A percentile compares a stretch with the other conserved stretches of the same genome.
These are phyloP conservation scores for Muscicapa striata DNA, from an alignment of 2,797 vertebrate genomes.

Conservation along the genomic window DNA sequence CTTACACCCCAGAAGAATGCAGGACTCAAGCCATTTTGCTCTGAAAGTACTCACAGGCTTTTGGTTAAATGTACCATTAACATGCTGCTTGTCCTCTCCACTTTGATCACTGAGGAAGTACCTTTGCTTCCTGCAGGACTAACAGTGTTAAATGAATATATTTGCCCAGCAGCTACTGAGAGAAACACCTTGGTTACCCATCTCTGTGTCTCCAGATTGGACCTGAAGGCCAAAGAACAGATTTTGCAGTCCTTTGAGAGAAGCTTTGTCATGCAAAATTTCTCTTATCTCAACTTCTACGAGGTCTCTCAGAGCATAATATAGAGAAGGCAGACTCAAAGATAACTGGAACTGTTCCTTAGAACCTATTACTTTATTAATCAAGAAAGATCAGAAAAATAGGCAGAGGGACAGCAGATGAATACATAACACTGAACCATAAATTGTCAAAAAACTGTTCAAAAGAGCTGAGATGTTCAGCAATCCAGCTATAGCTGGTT, in stretches of 20 bases:
- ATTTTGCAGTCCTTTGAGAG: background rate
- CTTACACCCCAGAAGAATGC: background rate
- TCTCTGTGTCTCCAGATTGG: background rate
- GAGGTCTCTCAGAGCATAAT: background rate
- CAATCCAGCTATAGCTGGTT: background rate
- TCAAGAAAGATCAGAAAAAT: conserved; percentile 28
- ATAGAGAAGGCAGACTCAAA: background rate
- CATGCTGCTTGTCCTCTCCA: background rate
- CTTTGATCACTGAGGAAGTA: background rate
- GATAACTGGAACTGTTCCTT: conserved; percentile 2
- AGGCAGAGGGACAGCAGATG: background rate
- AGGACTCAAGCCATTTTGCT: background rate
- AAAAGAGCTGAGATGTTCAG: conserved; percentile 10
- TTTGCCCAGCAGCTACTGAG: background rate
- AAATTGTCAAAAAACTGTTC: background rate
- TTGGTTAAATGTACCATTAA: background rate
- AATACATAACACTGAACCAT: background rate
- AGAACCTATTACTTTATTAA: conserved; percentile 39
- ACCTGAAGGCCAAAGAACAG: background rate
- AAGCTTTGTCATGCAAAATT: background rate
- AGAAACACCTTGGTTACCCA: background rate
- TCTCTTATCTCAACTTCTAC: background rate
- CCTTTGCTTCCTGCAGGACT: background rate
- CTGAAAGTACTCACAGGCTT: background rate
- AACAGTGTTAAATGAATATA: background rate